phyloP scores from a whole-genome alignment of 2,797 vertebrate species.

The Sparus aurata region DNA sequence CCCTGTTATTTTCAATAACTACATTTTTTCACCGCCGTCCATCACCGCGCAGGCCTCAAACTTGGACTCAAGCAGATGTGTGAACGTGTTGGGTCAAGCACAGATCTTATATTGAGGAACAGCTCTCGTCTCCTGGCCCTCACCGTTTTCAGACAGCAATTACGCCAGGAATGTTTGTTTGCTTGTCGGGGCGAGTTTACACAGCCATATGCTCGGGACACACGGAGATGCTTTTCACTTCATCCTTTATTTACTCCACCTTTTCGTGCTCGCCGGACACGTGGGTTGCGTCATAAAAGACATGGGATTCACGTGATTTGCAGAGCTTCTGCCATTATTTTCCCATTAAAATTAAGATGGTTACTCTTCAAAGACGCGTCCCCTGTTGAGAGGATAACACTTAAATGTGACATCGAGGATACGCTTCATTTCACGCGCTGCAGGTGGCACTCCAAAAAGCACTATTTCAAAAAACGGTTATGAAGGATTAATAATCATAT shows the following conservation, averaged over 20 bases:
- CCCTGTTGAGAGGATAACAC: not conserved
- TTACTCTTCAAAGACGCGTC: conserved; percentile 13
- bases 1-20: not conserved
- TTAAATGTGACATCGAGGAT: not conserved
- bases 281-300: conserved; percentile 1
- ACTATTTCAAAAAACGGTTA: conserved; percentile 14
- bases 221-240: conserved; percentile 53
- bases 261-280: conserved; percentile 30
- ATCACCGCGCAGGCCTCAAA: not conserved
- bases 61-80: conserved; percentile 32
- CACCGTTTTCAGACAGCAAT: conserved; percentile 30
- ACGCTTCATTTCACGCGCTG: not conserved
- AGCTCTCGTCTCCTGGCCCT: not conserved
- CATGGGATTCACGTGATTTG: not conserved
- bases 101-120: conserved; percentile 17
- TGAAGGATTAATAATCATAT: conserved; percentile 42
- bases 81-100: conserved; percentile 26
- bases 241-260: conserved; percentile 61
- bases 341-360: conserved; percentile 2
- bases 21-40: not conserved
- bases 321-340: no score
- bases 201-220: conserved; percentile 48
- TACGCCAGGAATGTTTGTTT: conserved; percentile 41
- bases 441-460: conserved; percentile 27
- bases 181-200: conserved; percentile 40